Conservation (phyloP, 2,113 vertebrate genomes). For the Ariopsis seemanni region DNA sequence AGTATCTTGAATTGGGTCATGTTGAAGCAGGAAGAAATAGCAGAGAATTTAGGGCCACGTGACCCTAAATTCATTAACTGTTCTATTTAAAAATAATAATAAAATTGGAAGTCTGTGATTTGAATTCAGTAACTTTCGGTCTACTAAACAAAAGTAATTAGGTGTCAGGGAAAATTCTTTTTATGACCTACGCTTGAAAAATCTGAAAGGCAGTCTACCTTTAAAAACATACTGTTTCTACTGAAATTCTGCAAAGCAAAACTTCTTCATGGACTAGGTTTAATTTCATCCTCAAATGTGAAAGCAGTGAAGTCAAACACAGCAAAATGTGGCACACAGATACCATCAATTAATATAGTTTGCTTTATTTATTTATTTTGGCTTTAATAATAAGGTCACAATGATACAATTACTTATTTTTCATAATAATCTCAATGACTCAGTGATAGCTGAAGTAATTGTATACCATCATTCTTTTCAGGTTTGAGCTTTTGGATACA, state of each 20-base stretch:
- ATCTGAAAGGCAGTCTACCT: too few species aligned
- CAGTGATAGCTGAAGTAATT: slow-evolving; percentile 1
- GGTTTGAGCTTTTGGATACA: not conserved
- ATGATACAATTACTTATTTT: not conserved
- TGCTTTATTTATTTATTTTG: not conserved
- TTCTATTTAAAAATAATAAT: too few species aligned
- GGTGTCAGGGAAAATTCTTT: too few species aligned
- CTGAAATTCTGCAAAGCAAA: not conserved
- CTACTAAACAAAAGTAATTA: too few species aligned
- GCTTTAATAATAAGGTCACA: slow-evolving; percentile 2
- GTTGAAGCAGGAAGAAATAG: too few species aligned
- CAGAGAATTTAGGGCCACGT: too few species aligned
- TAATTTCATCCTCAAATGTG: not conserved
- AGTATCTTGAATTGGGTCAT: too few species aligned
- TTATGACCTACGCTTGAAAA: too few species aligned
- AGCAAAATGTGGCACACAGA: not conserved
- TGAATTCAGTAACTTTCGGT: too few species aligned
- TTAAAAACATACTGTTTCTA: not conserved
- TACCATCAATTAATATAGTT: not conserved
- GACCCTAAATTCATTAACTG: too few species aligned
- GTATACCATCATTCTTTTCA: slow-evolving; percentile 5
- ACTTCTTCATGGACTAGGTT: not conserved
- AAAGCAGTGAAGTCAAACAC: not conserved
- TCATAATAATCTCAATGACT: not conserved
- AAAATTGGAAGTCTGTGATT: too few species aligned